Evolutionary conservation across 2,797 vertebrate species (phyloP).

Genomic region (Champsocephalus gunnari): DNA sequence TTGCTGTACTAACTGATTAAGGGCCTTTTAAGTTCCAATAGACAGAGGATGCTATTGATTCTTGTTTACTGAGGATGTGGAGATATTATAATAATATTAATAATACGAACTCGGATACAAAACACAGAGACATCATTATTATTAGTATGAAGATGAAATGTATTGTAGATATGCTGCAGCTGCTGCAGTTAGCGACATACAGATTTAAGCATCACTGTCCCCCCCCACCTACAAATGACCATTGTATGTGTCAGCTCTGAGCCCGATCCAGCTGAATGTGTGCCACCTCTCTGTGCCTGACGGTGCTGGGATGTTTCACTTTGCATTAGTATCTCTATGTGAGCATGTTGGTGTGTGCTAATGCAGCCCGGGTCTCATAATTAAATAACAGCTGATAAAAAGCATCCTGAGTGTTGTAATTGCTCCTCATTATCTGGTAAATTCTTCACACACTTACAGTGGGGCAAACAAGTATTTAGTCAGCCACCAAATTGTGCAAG

Average conservation of each 20-base stretch:
- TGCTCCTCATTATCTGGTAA: conserved; percentile 71
- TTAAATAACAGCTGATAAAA: conserved; percentile 78
- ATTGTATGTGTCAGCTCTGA: conserved; percentile 36
- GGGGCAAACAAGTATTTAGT: too few relatives aligned
- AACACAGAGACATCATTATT: too few relatives aligned
- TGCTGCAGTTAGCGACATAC: not conserved
- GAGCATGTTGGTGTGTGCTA: conserved; percentile 42
- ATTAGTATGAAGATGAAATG: too few relatives aligned
- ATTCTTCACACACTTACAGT: conserved; percentile 29
- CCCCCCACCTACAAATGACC: not conserved
- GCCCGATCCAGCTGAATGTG: conserved; percentile 17
- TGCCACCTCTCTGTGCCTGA: conserved; percentile 25
- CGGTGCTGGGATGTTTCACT: conserved; percentile 32
- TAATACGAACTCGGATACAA: too few relatives aligned
- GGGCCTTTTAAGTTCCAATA: too few relatives aligned
- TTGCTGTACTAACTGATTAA: too few relatives aligned
- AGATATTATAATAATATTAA: too few relatives aligned
- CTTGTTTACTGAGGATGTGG: too few relatives aligned
- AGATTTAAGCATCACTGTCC: conserved; percentile 13
- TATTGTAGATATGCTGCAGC: too few relatives aligned
- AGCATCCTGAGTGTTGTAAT: conserved; percentile 70
- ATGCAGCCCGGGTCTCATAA: conserved; percentile 63
- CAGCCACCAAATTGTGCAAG: too few relatives aligned
- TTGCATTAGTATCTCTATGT: conserved; percentile 31
- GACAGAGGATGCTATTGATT: too few relatives aligned